phyloP scores from a whole-genome alignment of 2,797 vertebrate species.

The Cottoperca gobio region DNA sequence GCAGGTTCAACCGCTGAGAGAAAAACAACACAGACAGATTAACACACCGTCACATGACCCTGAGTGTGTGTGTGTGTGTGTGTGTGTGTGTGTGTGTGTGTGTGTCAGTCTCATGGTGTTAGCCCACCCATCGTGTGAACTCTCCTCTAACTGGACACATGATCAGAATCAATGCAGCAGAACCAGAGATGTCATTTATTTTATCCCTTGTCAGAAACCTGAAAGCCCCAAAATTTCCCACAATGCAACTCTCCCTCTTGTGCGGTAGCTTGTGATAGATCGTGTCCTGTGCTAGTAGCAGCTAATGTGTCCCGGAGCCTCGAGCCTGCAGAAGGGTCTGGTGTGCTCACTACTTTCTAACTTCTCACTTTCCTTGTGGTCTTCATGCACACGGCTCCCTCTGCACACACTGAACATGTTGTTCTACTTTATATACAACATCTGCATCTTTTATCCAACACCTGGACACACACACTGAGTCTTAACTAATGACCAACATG shows the following conservation, averaged over 20 bases:
- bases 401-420: too few relatives aligned
- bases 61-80: slow-evolving; percentile 11
- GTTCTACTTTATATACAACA: too few relatives aligned
- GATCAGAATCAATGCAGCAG: neutral
- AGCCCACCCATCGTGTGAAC: slow-evolving; percentile 14
- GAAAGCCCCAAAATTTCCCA: neutral
- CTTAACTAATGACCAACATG: too few relatives aligned
- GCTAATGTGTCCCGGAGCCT: too few relatives aligned
- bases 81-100: slow-evolving; percentile 25
- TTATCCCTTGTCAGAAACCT: neutral
- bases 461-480: too few relatives aligned
- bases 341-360: too few relatives aligned
- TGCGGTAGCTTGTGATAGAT: too few relatives aligned
- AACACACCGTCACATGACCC: slow-evolving; percentile 43
- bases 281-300: too few relatives aligned
- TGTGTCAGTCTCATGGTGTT: neutral
- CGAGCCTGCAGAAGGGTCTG: too few relatives aligned
- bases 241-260: neutral
- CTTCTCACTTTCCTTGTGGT: too few relatives aligned
- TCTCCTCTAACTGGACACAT: neutral
- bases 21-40: slow-evolving; percentile 42
- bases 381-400: too few relatives aligned
- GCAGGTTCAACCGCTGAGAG: slow-evolving; percentile 31
- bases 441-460: too few relatives aligned
- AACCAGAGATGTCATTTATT: neutral